A percentile compares a stretch with the other conserved stretches of the same genome.
Conservation (phyloP, 1,140 invertebrate species). For the Mylabris phalerata region DNA sequence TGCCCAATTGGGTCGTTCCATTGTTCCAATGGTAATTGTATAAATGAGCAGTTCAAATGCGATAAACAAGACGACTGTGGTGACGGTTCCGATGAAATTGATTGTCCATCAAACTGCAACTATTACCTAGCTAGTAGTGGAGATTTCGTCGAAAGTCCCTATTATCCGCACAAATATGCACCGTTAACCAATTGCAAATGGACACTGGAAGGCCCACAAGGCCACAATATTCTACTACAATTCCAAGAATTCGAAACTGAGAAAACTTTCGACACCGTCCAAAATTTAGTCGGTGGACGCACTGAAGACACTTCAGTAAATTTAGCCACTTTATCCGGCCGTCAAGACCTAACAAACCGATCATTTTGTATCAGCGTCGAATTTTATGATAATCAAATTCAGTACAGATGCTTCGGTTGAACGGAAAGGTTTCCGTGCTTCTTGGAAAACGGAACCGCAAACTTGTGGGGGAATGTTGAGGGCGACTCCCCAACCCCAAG, state of each 20-base stretch:
- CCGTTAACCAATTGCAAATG: conserved; percentile 90
- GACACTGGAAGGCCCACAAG: conserved; percentile 93
- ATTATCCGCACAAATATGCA: conserved; percentile 88
- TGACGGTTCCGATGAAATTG: conserved; percentile 85
- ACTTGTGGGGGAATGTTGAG: conserved; percentile 77
- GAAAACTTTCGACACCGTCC: conserved; percentile 91
- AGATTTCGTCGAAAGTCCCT: conserved; percentile 91
- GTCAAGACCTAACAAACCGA: conserved; percentile 72
- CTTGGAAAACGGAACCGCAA: conserved; percentile 90
- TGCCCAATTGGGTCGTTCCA: conserved; percentile 87
- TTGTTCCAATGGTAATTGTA: conserved; percentile 87
- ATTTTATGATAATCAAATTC: conserved; percentile 98
- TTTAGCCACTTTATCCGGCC: conserved; percentile 84
- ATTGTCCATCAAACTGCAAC: conserved; percentile 81
- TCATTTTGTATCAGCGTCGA: conserved; percentile 89
- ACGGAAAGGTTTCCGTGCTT: conserved; percentile 87
- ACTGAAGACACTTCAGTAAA: conserved; percentile 91
- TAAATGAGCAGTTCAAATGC: conserved; percentile 83
- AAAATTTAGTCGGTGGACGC: conserved; percentile 88
- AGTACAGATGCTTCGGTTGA: conserved; percentile 89
- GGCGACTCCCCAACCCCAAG: conserved; percentile 74
- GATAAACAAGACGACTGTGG: conserved; percentile 92
- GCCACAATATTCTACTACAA: conserved; percentile 84
- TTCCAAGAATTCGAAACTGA: conserved; percentile 98
- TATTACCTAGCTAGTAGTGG: conserved; percentile 89